phyloP scores from a whole-genome alignment of 2,888 invertebrate species.

The Limnephilus rhombicus region DNA sequence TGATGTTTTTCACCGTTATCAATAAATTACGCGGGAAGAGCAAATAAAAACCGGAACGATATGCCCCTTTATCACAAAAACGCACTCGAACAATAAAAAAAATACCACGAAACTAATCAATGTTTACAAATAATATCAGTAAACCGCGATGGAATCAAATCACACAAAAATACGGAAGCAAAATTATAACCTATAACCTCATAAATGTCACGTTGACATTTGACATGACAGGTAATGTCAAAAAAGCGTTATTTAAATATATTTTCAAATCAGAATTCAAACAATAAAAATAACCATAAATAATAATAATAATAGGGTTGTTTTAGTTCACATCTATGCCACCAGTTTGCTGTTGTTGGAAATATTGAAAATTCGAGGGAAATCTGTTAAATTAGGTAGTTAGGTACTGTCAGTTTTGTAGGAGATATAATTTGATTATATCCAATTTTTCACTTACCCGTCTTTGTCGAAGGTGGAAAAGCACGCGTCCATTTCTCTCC shows the following conservation, averaged over 20 bases:
- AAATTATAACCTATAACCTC: not conserved
- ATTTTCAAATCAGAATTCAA: not conserved
- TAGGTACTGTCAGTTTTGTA: slow-evolving; percentile 27
- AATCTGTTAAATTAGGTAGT: not conserved
- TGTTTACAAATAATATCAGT: not conserved
- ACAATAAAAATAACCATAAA: not conserved
- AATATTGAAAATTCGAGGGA: not conserved
- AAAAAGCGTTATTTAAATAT: not conserved
- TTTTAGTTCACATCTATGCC: not conserved
- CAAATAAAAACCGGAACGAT: not conserved
- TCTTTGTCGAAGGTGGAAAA: slow-evolving; percentile 94
- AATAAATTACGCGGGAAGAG: not conserved
- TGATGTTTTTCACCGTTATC: not conserved
- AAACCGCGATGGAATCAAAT: not conserved
- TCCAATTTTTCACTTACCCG: slow-evolving; percentile 79
- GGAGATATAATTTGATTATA: not conserved
- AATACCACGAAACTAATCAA: not conserved
- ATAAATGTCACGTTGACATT: not conserved
- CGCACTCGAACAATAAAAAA: not conserved
- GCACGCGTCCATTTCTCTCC: slow-evolving; percentile 91
- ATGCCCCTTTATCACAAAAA: not conserved
- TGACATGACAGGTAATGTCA: not conserved
- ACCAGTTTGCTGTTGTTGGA: not conserved
- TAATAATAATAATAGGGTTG: not conserved
- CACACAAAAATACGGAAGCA: not conserved